phyloP scores from a whole-genome alignment of 2,113 vertebrate species.

The Etheostoma spectabile region DNA sequence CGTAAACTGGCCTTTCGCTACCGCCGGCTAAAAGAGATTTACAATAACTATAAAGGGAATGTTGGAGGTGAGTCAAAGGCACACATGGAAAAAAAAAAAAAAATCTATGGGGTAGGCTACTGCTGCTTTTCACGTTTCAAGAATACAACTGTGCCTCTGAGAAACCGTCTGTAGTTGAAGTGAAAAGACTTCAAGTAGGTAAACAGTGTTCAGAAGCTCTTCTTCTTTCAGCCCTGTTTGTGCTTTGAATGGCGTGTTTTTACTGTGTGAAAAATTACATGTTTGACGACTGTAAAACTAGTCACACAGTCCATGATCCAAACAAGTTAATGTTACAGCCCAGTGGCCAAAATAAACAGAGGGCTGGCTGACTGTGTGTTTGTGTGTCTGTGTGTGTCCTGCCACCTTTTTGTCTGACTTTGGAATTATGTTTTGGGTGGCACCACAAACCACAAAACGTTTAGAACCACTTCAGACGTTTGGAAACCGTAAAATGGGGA shows the following conservation, averaged over 20 bases:
- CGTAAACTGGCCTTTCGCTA: constrained; percentile 97
- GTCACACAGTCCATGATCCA: neutral
- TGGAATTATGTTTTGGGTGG: neutral
- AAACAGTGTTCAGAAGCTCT: neutral
- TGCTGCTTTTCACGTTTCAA: no score
- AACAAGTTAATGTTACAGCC: neutral
- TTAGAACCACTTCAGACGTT: neutral
- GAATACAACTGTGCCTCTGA: no score
- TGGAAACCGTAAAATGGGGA: neutral
- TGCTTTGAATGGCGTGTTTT: neutral
- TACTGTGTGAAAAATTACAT: neutral
- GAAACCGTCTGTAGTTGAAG: neutral
- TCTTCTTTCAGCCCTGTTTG: neutral
- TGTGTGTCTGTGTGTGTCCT: no score
- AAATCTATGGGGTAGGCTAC: no score
- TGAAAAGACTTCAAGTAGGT: neutral
- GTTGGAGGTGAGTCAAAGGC: constrained; percentile 87
- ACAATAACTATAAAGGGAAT: constrained; percentile 92
- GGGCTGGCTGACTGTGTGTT: neutral
- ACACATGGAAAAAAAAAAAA: no score
- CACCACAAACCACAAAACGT: no score
- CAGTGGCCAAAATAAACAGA: neutral
- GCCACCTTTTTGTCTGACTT: neutral
- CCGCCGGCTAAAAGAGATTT: constrained; percentile 95
- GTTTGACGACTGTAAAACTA: neutral